A percentile compares a stretch with the other conserved stretches of the same genome.
phyloP scores from a whole-genome alignment of 2,888 invertebrate species.

The Calliphora vomitoria region DNA sequence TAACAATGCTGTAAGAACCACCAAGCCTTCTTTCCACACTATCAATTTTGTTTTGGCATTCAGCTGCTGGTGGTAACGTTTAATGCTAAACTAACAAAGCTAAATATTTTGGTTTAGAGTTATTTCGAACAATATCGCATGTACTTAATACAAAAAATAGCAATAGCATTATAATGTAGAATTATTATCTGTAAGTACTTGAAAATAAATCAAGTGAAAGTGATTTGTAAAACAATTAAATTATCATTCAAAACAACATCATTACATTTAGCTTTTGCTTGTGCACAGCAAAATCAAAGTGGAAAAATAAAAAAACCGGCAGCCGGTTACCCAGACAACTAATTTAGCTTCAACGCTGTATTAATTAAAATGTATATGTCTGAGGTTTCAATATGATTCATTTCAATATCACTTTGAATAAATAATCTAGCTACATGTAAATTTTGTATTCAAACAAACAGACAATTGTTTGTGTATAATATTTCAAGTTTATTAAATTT shows the following conservation, averaged over 20 bases:
- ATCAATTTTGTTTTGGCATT: neutral
- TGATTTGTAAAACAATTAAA: constrained; percentile 29
- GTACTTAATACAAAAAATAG: neutral
- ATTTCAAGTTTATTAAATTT: no score
- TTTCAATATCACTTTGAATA: neutral
- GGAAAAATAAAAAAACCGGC: neutral
- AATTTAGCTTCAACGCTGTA: neutral
- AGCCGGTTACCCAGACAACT: neutral
- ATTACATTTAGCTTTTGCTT: neutral
- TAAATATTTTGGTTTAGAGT: neutral
- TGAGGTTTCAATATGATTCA: constrained; percentile 12
- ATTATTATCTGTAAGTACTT: constrained; percentile 9
- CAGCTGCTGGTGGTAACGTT: neutral
- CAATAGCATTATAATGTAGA: neutral
- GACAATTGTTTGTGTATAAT: neutral
- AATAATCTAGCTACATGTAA: constrained; percentile 1
- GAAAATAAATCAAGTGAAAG: constrained; percentile 29
- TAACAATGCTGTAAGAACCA: neutral
- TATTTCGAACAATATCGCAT: neutral
- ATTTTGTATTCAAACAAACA: no score
- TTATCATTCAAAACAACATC: constrained; percentile 6
- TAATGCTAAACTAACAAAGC: neutral
- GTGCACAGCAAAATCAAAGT: neutral
- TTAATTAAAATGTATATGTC: neutral
- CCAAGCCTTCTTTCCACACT: constrained; percentile 20